phyloP scores from a whole-genome alignment of 2,797 vertebrate species.

The Clamator glandarius region DNA sequence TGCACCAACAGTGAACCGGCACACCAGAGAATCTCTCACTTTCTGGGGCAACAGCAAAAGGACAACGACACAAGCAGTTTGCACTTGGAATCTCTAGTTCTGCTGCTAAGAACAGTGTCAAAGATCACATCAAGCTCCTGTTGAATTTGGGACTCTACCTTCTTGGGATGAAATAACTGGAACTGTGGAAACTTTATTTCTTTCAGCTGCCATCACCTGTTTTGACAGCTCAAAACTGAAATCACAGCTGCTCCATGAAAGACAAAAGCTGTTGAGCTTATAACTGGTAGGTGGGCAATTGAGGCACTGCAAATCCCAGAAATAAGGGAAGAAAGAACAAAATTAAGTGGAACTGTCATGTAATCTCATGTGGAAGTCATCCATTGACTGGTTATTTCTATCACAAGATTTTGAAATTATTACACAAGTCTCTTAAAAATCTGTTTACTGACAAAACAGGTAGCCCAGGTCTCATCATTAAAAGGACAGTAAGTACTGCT shows the following conservation, averaged over 20 bases:
- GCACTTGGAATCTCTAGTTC: not conserved
- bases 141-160: not conserved
- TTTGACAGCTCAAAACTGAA: not conserved
- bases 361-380: not conserved
- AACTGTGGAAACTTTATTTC: not conserved
- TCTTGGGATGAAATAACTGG: not conserved
- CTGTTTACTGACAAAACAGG: not conserved
- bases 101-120: not conserved
- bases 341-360: not conserved
- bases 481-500: not conserved
- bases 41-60: not conserved
- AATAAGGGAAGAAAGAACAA: not conserved
- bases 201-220: not conserved
- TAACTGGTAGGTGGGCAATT: not conserved
- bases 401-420: not conserved
- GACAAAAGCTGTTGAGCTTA: not conserved
- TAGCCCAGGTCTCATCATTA: not conserved
- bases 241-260: not conserved
- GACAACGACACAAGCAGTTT: accelerated
- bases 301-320: not conserved
- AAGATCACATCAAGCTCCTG: not conserved
- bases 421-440: not conserved
- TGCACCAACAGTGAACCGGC: not conserved
- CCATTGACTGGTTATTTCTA: not conserved
- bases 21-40: not conserved